Evolutionary conservation across 2,888 invertebrate genomes (phyloP), one percentile per base, ranked within the genome.

Genomic region (Cantharis flavilabris): DNA sequence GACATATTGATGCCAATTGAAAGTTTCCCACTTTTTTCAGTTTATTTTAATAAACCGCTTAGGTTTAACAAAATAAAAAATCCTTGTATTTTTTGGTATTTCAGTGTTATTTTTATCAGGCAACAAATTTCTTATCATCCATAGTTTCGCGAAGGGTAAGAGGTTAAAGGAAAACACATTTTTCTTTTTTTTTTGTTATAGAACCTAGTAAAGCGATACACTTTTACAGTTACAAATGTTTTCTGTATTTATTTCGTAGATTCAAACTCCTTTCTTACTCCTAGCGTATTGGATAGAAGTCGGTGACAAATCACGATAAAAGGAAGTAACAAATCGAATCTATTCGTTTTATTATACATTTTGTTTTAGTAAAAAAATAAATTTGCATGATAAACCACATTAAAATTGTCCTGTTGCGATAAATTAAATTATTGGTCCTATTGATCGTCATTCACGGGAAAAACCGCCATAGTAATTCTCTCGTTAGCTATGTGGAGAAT

Each of bases 181-280:
- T 73, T 49, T 73, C 73, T 73, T 72, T 73, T 73, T 23, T 30
- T 76, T 73, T 69, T 76, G 73, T 72, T 72, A 70, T 71, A 64
- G 26, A 71, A 28, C 71, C 20, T 62, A 70, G 69, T 70, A 71
- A 67, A 67, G 69, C 76, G 73, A 76, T 76, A 76, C 73, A 71
- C 62, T 73, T 70, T 73, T 76, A 77, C 77, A 71, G 77, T 77
- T 77, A 77, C 77, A 77, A 77, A 77, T 77, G 77, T 74, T 70
- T 69, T 70, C 71, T 69, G 65, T 67, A 77, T 77, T 74, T 77
- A 77, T 77, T 74, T 75, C 65, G n/a, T 69, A 72, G 62, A 63
- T 30, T 70, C 18, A 18, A 69, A 70, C 28, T 28, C 20, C 70
- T 62, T 75, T 62, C 69, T 70, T 67, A 62, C 71, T 62, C 30